Evolutionary conservation across 2,888 invertebrate genomes (phyloP).

Genomic region (Cryptocephalus primarius): DNA sequence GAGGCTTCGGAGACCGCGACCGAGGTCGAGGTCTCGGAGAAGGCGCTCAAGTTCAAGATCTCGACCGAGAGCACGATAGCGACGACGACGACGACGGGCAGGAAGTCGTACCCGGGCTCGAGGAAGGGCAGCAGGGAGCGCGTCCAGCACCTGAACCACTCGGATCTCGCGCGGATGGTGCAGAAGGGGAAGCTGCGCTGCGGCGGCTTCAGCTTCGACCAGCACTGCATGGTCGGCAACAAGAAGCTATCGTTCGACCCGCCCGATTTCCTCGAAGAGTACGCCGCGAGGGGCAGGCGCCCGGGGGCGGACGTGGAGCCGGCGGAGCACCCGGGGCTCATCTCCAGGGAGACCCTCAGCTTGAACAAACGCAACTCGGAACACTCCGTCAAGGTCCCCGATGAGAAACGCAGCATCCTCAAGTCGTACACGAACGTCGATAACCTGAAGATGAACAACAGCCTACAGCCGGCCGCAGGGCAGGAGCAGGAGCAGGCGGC

Average conservation of each 20-base stretch:
- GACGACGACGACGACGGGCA: slow-evolving; percentile 32
- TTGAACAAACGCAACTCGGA: slow-evolving; percentile 34
- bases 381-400: slow-evolving; percentile 30
- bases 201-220: slow-evolving; percentile 33
- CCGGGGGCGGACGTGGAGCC: slow-evolving; percentile 10
- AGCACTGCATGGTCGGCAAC: slow-evolving; percentile 26
- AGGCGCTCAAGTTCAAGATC: slow-evolving; percentile 64
- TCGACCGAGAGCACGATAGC: slow-evolving; percentile 50
- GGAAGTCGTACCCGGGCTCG: slow-evolving; percentile 57
- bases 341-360: slow-evolving; percentile 33
- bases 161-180: slow-evolving; percentile 39
- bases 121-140: slow-evolving; percentile 58
- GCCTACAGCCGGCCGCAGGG: slow-evolving; percentile 1
- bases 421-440: slow-evolving; percentile 23
- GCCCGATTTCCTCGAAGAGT: slow-evolving; percentile 34
- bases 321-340: slow-evolving; percentile 25
- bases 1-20: slow-evolving; percentile 55
- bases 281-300: slow-evolving; percentile 18
- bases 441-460: slow-evolving; percentile 24
- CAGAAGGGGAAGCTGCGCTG: slow-evolving; percentile 38
- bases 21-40: slow-evolving; percentile 64
- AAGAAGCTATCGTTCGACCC: slow-evolving; percentile 35
- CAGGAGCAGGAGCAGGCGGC: background rate
- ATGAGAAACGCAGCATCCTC: slow-evolving; percentile 32
- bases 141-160: slow-evolving; percentile 33